Evolutionary conservation across 2,888 invertebrate genomes (phyloP).

Genomic region (Harpalus rubripes): DNA sequence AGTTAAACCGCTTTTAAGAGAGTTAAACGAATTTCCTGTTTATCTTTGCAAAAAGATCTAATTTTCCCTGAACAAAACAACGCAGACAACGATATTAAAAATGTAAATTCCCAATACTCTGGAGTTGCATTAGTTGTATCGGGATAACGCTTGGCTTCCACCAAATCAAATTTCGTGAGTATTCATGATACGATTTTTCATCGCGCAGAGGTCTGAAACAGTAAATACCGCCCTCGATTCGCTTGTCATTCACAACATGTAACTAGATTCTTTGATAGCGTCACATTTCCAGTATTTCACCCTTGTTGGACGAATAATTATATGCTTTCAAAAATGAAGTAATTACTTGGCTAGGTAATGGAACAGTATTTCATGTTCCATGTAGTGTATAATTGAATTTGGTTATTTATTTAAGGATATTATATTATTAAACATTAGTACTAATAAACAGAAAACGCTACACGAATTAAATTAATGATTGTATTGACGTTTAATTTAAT

Average conservation of each 20-base stretch:
- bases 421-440: no score
- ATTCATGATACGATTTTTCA: constrained; percentile 4
- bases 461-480: no score
- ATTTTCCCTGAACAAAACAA: constrained; percentile 31
- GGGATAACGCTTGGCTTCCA: constrained; percentile 10
- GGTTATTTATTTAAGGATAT: neutral
- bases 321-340: neutral
- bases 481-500: no score
- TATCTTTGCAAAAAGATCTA: constrained; percentile 39
- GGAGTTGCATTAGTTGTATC: neutral
- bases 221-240: neutral
- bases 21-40: constrained; percentile 32
- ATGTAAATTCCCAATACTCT: constrained; percentile 26
- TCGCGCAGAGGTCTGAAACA: neutral
- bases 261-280: neutral
- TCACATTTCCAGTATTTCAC: neutral
- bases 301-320: neutral
- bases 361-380: neutral
- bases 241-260: neutral
- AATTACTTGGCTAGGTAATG: neutral
- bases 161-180: constrained; percentile 3
- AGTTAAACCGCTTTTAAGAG: constrained; percentile 39
- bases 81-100: constrained; percentile 33
- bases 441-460: no score
- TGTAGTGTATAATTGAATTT: neutral